These are phyloP conservation scores for Alligator mississippiensis DNA, from an alignment of 2,113 vertebrate genomes.

Conservation along the genomic window DNA sequence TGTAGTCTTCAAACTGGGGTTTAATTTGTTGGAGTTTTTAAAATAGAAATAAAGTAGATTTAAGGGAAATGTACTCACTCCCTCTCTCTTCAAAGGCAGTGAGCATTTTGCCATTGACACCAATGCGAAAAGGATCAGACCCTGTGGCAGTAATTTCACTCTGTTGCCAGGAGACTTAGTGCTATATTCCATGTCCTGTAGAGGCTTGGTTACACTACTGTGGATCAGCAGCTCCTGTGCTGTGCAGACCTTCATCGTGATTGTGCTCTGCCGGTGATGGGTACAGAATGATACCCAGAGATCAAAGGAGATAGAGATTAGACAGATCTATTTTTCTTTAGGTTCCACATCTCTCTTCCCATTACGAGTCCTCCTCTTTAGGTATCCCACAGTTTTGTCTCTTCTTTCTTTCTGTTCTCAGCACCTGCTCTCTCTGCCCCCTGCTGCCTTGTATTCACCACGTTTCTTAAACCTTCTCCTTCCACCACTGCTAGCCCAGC, in stretches of 20 bases:
- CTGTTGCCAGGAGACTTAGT: neutral
- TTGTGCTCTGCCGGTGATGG: neutral
- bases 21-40: neutral
- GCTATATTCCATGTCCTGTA: neutral
- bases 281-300: neutral
- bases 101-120: neutral
- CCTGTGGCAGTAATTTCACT: neutral
- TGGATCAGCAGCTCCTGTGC: neutral
- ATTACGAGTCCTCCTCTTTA: neutral
- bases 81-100: neutral
- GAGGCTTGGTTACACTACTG: neutral
- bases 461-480: neutral
- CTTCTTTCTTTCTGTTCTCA: neutral
- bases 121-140: neutral
- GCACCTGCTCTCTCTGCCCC: neutral
- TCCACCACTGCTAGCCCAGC: neutral
- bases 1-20: neutral
- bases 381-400: neutral
- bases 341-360: neutral
- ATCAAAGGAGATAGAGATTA: neutral
- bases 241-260: neutral
- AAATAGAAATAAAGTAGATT: neutral
- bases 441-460: neutral
- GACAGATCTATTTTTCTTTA: neutral
- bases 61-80: neutral